Conservation (phyloP, 2,113 vertebrate species). For the Calyptomena viridis region DNA sequence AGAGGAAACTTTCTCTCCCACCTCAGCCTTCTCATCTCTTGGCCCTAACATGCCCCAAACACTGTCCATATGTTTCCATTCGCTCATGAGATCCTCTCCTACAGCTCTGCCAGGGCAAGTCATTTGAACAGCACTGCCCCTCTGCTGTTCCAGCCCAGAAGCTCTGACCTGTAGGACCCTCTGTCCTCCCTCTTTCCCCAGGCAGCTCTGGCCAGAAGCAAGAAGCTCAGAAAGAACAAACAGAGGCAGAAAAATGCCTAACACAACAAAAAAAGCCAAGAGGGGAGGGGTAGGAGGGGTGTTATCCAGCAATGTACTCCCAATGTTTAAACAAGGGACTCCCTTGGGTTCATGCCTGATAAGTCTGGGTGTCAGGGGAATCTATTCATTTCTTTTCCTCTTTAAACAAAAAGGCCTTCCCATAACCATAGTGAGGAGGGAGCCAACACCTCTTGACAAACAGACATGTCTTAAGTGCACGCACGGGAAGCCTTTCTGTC, state of each 20-base stretch:
- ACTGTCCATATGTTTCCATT: background rate
- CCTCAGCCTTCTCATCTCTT: background rate
- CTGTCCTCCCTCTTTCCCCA: background rate
- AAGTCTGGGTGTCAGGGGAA: constrained; percentile 49
- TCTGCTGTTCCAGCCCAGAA: background rate
- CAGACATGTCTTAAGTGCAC: constrained; percentile 3
- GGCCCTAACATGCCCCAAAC: background rate
- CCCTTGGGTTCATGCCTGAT: constrained; percentile 16
- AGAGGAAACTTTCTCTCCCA: background rate
- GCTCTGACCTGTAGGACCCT: background rate
- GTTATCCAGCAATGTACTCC: constrained; percentile 7
- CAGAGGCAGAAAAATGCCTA: background rate
- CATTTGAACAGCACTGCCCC: background rate
- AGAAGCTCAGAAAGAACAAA: background rate
- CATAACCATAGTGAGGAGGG: constrained; percentile 33
- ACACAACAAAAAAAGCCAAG: background rate
- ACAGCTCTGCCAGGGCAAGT: background rate
- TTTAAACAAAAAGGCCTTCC: constrained; percentile 55
- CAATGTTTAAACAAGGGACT: constrained; percentile 47
- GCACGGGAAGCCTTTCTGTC: background rate
- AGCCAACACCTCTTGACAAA: constrained; percentile 20
- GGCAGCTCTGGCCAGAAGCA: background rate
- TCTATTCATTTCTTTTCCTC: constrained; percentile 48
- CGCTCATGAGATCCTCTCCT: background rate
- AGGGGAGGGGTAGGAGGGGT: background rate